Evolutionary conservation across 1,140 invertebrate species (phyloP).

Genomic region (Tetraneura akinire): DNA sequence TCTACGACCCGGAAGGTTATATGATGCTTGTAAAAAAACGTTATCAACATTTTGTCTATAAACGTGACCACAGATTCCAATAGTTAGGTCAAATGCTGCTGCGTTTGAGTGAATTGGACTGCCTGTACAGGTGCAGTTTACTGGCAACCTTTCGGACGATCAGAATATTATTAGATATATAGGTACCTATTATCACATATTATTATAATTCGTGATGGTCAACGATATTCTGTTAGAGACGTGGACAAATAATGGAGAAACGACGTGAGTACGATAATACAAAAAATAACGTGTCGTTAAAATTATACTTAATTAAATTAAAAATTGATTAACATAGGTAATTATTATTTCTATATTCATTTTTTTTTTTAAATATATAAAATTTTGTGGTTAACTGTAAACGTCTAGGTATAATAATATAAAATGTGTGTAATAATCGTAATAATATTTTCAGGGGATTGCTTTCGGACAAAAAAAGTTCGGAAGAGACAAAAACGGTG

Average conservation of each 20-base stretch:
- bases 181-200: neutral
- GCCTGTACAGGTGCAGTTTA: neutral
- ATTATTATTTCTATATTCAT: no score
- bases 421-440: no score
- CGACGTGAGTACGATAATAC: neutral
- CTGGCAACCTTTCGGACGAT: neutral
- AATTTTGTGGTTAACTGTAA: no score
- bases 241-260: neutral
- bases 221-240: slow-evolving; percentile 7
- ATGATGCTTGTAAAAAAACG: no score
- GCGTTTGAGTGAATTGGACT: neutral
- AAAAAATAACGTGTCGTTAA: no score
- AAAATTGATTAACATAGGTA: no score
- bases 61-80: neutral
- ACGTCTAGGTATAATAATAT: no score
- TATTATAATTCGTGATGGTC: neutral
- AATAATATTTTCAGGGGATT: neutral
- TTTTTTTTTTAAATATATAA: no score
- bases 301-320: no score
- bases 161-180: no score
- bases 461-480: neutral
- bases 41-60: neutral
- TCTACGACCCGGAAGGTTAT: no score
- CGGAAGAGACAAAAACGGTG: neutral
- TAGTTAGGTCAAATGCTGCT: neutral